These are phyloP conservation scores for Piprites chloris DNA, from an alignment of 2,113 vertebrate genomes.

Conservation along the genomic window DNA sequence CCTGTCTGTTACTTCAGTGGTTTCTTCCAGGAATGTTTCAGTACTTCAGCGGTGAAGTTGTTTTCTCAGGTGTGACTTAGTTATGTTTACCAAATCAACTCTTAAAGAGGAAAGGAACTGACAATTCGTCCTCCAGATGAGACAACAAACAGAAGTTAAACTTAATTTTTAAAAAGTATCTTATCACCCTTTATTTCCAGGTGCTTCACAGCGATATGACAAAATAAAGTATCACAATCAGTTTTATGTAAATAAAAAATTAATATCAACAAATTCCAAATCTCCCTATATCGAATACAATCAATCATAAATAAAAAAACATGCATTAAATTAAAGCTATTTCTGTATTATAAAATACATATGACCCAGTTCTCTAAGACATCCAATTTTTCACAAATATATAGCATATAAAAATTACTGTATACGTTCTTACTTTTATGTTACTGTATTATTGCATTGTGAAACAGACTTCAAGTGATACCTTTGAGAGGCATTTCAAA, in stretches of 20 bases:
- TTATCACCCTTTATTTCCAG: constrained; percentile 41
- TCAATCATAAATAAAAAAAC: not conserved
- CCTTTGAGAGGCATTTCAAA: not conserved
- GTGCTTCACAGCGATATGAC: not conserved
- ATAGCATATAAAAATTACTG: not conserved
- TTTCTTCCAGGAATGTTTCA: not conserved
- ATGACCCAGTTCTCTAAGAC: not conserved
- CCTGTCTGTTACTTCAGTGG: not conserved
- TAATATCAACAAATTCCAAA: not conserved
- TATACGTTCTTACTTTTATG: not conserved
- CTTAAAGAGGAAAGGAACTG: not conserved
- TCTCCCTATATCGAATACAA: not conserved
- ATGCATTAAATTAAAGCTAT: not conserved
- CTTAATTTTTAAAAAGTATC: not conserved
- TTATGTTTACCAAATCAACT: not conserved
- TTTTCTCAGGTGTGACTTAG: not conserved
- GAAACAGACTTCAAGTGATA: not conserved
- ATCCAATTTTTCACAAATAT: not conserved
- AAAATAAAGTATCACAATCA: constrained; percentile 42
- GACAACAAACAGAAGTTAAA: not conserved
- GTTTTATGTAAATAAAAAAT: constrained; percentile 7
- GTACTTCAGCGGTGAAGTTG: not conserved
- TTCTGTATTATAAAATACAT: not conserved
- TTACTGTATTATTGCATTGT: not conserved
- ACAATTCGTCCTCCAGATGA: not conserved